Percentiles rank a stretch among this genome's conserved stretches.
These are phyloP conservation scores for Torymus auratus DNA, from an alignment of 2,888 invertebrate species.

Conservation along the genomic window DNA sequence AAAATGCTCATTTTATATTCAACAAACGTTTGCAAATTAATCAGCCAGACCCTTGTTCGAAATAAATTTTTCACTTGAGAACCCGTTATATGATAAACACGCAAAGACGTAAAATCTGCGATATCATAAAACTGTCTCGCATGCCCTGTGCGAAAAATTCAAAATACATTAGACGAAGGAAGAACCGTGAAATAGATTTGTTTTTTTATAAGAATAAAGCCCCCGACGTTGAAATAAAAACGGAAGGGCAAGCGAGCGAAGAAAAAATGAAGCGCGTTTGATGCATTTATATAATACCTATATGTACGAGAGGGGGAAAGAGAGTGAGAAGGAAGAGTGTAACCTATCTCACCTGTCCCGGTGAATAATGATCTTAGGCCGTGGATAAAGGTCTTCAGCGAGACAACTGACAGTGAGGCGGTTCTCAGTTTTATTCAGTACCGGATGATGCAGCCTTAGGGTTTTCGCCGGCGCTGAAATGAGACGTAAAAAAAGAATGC, in stretches of 20 bases:
- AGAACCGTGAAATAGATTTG: slow-evolving; percentile 9
- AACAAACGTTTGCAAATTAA: background rate
- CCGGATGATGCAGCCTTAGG: slow-evolving; percentile 66
- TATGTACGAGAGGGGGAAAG: no score
- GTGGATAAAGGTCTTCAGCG: slow-evolving; percentile 69
- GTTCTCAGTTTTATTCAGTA: slow-evolving; percentile 63
- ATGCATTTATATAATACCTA: background rate
- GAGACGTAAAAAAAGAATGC: background rate
- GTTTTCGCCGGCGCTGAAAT: slow-evolving; percentile 68
- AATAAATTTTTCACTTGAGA: background rate
- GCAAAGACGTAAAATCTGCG: no score
- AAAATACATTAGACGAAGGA: background rate
- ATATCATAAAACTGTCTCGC: no score
- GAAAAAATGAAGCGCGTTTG: background rate
- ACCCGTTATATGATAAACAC: no score
- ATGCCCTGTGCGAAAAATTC: no score
- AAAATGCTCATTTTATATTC: no score
- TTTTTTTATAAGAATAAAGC: slow-evolving; percentile 7
- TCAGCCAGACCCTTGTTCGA: background rate
- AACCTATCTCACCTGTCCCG: slow-evolving; percentile 66
- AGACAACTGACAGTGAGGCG: slow-evolving; percentile 67
- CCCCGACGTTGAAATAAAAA: slow-evolving; percentile 9
- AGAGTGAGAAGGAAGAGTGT: background rate
- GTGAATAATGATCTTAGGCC: slow-evolving; percentile 66
- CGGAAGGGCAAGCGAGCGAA: slow-evolving; percentile 41